These are phyloP conservation scores for Rhynchotus rufescens DNA, from an alignment of 2,797 vertebrate species.

Conservation along the genomic window DNA sequence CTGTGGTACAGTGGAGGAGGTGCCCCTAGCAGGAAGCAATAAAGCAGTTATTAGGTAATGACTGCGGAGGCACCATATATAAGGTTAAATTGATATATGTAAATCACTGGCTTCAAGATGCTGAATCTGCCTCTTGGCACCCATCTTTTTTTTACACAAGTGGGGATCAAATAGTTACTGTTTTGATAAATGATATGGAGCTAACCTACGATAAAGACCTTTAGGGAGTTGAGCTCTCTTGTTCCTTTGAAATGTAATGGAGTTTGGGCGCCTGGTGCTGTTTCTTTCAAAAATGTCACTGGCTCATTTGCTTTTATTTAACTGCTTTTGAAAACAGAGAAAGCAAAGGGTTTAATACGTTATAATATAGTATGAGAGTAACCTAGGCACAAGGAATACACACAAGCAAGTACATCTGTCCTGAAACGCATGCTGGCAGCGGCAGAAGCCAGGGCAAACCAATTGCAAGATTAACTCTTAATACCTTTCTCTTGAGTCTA, in stretches of 20 bases:
- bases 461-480: neutral
- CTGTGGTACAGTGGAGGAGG: neutral
- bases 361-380: neutral
- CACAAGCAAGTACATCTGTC: neutral
- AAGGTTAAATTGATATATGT: slow-evolving; percentile 6
- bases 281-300: neutral
- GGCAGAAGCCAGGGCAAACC: neutral
- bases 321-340: neutral
- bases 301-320: slow-evolving; percentile 35
- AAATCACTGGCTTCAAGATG: slow-evolving; percentile 40
- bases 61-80: neutral
- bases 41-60: slow-evolving; percentile 7
- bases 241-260: slow-evolving; percentile 33
- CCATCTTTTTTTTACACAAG: slow-evolving; percentile 31
- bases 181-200: slow-evolving; percentile 61
- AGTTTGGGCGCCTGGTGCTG: neutral
- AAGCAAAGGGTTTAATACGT: neutral
- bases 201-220: slow-evolving; percentile 32
- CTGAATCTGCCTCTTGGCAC: slow-evolving; percentile 18
- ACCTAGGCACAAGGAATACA: neutral
- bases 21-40: slow-evolving; percentile 40
- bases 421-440: neutral
- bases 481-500: neutral
- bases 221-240: slow-evolving; percentile 29
- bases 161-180: slow-evolving; percentile 41